Evolutionary conservation across 2,113 vertebrate species (phyloP).

Genomic region (Irena cyanogastra): DNA sequence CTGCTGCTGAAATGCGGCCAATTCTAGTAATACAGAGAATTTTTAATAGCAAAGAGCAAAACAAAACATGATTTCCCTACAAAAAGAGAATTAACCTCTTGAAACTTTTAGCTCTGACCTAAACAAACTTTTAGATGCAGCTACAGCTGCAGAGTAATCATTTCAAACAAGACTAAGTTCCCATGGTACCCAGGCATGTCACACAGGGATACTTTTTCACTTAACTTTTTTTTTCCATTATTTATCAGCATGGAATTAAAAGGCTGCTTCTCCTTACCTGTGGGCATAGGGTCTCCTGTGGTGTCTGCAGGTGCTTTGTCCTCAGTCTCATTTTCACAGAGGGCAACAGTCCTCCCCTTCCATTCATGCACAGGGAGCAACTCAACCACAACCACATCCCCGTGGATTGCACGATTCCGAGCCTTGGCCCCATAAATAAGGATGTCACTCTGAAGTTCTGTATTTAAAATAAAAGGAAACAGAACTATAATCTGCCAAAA

Average conservation of each 20-base stretch:
- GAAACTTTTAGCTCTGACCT: neutral
- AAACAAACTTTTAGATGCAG: neutral
- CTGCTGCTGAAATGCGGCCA: neutral
- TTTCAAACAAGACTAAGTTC: neutral
- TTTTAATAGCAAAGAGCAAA: neutral
- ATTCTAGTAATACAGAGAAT: neutral
- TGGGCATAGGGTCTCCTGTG: conserved; percentile 82
- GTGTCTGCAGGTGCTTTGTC: conserved; percentile 75
- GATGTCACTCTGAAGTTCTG: conserved; percentile 82
- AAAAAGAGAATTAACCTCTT: neutral
- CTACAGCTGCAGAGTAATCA: neutral
- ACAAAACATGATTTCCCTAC: neutral
- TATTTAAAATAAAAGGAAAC: neutral
- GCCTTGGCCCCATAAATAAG: conserved; percentile 82
- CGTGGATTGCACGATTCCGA: conserved; percentile 87
- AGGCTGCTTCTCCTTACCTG: conserved; percentile 73
- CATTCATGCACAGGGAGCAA: conserved; percentile 83
- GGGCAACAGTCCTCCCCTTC: conserved; percentile 80
- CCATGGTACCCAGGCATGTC: neutral
- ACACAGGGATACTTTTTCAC: neutral
- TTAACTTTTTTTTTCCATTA: neutral
- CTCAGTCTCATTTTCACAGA: conserved; percentile 81
- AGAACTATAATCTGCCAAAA: neutral
- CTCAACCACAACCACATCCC: conserved; percentile 86
- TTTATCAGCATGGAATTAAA: neutral